A percentile compares a stretch with the other conserved stretches of the same genome.
These are phyloP conservation scores for Cheilosia variabilis DNA, from an alignment of 2,888 invertebrate species.

Conservation along the genomic window DNA sequence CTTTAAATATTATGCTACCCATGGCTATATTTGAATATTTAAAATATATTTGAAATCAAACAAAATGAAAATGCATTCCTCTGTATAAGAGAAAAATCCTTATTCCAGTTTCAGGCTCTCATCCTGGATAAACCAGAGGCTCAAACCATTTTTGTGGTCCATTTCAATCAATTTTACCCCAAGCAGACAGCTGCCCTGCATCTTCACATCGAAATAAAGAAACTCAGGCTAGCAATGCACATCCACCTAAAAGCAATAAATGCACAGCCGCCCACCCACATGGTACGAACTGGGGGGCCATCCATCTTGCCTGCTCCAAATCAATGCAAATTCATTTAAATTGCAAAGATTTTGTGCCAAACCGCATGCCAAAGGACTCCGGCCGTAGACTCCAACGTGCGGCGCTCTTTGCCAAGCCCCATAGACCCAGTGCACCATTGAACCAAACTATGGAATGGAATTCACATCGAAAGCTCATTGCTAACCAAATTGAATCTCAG, in stretches of 20 bases:
- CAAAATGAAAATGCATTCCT: too few species aligned
- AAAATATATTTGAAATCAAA: too few species aligned
- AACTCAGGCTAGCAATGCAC: neutral
- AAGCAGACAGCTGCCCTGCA: neutral
- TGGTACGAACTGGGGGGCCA: slow-evolving; percentile 4
- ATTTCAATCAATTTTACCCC: slow-evolving; percentile 21
- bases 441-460: slow-evolving; percentile 20
- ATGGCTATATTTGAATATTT: too few species aligned
- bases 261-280: slow-evolving; percentile 20
- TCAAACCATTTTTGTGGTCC: slow-evolving; percentile 3
- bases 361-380: slow-evolving; percentile 51
- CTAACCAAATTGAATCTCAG: slow-evolving; percentile 72
- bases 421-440: slow-evolving; percentile 55
- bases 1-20: too few species aligned
- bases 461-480: slow-evolving; percentile 61
- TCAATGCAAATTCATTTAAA: slow-evolving; percentile 73
- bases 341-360: slow-evolving; percentile 69
- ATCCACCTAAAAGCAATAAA: slow-evolving; percentile 18
- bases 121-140: neutral
- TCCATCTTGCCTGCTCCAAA: slow-evolving; percentile 35
- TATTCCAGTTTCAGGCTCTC: neutral
- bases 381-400: neutral
- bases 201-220: slow-evolving; percentile 4
- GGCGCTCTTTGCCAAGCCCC: neutral
- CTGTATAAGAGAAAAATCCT: neutral